Evolutionary conservation across 2,113 vertebrate species (phyloP).

Genomic region (Panthera leo): DNA sequence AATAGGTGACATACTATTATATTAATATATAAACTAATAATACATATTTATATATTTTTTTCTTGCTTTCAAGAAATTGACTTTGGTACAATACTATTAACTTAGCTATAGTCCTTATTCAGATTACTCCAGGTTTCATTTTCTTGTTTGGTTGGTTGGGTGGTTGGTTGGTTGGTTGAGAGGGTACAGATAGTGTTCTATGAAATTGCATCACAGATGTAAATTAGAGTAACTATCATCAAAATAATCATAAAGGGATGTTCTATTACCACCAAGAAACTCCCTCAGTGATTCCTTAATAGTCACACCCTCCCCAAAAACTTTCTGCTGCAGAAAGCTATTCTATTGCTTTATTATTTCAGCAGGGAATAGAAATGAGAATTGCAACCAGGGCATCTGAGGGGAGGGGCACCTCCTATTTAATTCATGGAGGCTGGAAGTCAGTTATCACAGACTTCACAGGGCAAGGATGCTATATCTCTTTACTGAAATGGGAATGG

Average conservation of each 20-base stretch:
- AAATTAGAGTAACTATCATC: neutral
- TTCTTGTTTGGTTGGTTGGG: neutral
- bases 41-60: neutral
- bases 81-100: neutral
- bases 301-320: neutral
- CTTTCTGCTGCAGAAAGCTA: neutral
- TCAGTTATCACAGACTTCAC: neutral
- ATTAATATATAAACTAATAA: neutral
- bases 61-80: neutral
- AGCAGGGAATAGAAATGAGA: neutral
- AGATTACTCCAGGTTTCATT: neutral
- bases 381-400: neutral
- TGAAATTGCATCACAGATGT: neutral
- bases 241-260: neutral
- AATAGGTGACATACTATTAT: neutral
- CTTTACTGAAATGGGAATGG: neutral
- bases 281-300: neutral
- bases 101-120: neutral
- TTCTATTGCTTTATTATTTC: neutral
- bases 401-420: neutral
- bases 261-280: neutral
- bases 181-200: neutral
- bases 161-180: neutral
- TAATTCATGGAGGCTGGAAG: neutral
- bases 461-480: neutral